Base-by-base conservation (phyloP, 2,113 vertebrate genomes). In the Thalassoma bifasciatum region DNA sequence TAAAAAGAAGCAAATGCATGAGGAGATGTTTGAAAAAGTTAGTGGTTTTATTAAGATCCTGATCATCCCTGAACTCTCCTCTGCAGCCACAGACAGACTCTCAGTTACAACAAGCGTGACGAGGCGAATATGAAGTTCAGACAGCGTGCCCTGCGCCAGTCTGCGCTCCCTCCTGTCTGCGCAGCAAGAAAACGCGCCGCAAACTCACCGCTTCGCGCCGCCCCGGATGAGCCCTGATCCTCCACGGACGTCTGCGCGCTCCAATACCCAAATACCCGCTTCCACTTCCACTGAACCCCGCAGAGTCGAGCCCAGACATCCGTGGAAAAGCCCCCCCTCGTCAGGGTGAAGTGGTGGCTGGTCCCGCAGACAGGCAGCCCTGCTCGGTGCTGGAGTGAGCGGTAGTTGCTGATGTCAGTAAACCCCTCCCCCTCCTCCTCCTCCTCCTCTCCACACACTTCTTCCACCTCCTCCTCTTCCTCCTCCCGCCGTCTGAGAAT, bases 381-480 rank as follows among this genome's bases (percentile, higher is more conserved):
- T 58, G 66, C 75, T 72, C 80, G 73, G 69, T 76, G 76, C 85
- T 78, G 88, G 23, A 50, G 64, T 34, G 81, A 75, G 76, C 61
- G 75, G 72, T 72, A 30, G 42, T 54, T n/a, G 80, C 80, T 92
- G 92, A 91, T 79, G 93, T 91, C 86, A 86, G 80, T 34, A 86
- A 50, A 83, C 72, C 90, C 85, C 90, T 75, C 92, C 92, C 69
- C 81, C 90, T 38, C 81, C 90, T 30, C 30, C 30, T 30, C 30
- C 30, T 30, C 30, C 30, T 30, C 30, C 30, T 30, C 30, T 30
- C 30, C 30, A 4, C 30, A n/a, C 30, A 82, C 72, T 89, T 84
- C 90, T 73, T 91, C 92, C 69, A 79, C 90, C 37, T 53, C 70
- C 58, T 24, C 72, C 60, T n/a, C 36, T 2, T 16, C 67, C 44